Conservation (phyloP, 53 echinoderm and acorn worm genomes). For the Holothuria leucospilota region DNA sequence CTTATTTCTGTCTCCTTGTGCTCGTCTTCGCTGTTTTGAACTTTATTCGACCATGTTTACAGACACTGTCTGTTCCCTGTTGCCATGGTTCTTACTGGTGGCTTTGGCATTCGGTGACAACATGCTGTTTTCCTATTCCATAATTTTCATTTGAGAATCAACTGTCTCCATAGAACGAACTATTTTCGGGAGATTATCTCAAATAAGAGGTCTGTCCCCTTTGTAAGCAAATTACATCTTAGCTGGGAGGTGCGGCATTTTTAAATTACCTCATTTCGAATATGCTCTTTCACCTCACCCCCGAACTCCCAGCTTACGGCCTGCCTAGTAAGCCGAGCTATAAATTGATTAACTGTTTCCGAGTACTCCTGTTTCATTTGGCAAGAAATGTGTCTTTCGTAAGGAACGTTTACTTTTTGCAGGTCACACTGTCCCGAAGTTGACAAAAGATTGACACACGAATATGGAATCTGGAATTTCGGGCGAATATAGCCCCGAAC, state of each 20-base stretch:
- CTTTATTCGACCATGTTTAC: too few species aligned
- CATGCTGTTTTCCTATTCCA: too few species aligned
- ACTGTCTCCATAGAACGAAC: constrained; percentile 52
- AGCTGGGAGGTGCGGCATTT: constrained; percentile 41
- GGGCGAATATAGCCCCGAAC: too few species aligned
- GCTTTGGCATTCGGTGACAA: too few species aligned
- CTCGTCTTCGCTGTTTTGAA: constrained; percentile 13
- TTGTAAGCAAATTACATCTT: constrained; percentile 55
- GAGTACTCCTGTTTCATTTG: constrained; percentile 12
- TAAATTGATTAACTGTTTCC: constrained; percentile 25
- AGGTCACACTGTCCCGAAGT: too few species aligned
- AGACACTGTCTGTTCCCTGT: too few species aligned
- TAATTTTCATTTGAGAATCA: constrained; percentile 32
- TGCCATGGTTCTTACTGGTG: too few species aligned
- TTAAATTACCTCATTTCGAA: constrained; percentile 63
- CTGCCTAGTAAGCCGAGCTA: not conserved
- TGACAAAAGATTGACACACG: too few species aligned
- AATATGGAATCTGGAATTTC: too few species aligned
- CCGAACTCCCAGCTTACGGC: constrained; percentile 63
- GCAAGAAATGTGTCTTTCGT: not conserved
- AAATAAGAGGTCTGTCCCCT: constrained; percentile 32
- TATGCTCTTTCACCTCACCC: constrained; percentile 46
- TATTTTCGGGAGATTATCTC: constrained; percentile 24
- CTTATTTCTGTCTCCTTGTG: not conserved
- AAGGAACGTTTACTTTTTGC: not conserved